Evolutionary conservation across 2,113 vertebrate genomes (phyloP), one percentile per base, ranked within the genome.

Genomic region (Paratilapia polleni): DNA sequence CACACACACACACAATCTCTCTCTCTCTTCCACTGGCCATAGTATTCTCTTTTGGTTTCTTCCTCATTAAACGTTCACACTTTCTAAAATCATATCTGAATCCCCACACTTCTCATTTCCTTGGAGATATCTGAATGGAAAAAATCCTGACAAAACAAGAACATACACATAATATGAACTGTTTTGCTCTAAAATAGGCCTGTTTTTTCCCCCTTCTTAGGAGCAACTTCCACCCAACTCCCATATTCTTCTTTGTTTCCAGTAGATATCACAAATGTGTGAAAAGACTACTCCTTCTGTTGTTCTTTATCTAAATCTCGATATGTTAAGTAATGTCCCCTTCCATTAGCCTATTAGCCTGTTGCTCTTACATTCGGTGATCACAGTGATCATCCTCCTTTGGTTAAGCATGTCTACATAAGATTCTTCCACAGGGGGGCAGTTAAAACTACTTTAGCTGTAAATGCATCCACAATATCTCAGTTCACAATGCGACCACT

Each of bases 401-500:
- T 75, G n/a, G 59, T 26, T 43, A 24, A 76, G 22, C 49, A 13
- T 58, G 20, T 68, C 60, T 24, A 7, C n/a, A 1, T 38, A 15
- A 10, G 12, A 10, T 81, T 52, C 41, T 68, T 78, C 80, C 82
- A 91, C 75, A 66, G 28, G 91, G 62, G 64, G 88, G 86, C 88
- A 84, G 68, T 49, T 82, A 78, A 88, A 80, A 34, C 19, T 5
- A 17, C 3, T 10, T 36, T 43, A 19, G 2, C n/a, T 47, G 17
- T 13, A 13, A 47, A 80, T n/a, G 64, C 1, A 1, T 58, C 47
- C 15, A n/a, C 10, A 20, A 36, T 5, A 22, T 28, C 4, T 66
- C 58, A 91, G 56, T 90, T 92, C 73, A 61, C 4, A 3, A 70
- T 61, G 5, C 66, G 24, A 77, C 92, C 94, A 87, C 86, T 80